Evolutionary conservation across 2,113 vertebrate genomes (phyloP), one percentile per base, ranked within the genome.

Genomic region (Lepisosteus oculatus): DNA sequence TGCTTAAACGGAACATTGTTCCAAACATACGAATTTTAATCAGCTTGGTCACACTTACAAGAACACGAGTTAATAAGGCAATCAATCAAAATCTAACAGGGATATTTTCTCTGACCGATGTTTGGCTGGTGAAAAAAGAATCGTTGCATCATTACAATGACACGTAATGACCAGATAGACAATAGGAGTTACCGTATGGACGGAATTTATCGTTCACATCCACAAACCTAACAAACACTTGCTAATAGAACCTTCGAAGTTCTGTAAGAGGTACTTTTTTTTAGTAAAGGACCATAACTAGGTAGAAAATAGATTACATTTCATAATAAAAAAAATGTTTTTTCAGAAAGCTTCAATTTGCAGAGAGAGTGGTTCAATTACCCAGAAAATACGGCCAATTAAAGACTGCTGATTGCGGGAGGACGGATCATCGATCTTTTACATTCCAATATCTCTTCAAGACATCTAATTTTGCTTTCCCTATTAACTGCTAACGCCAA

Each of bases 11-110:
- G 90, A 93, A 88, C 93, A 96, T 97, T 97, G 97, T 95, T 95
- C 95, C 94, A 94, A 95, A 96, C 96, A 97, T 97, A 97, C 96
- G 95, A 95, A 94, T 95, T 90, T 95, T 95, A 98, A 98, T 97
- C 95, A 96, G 91, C 91, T 94, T 85, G 94, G 97, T 98, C 95
- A 99, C 96, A 96, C 92, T 95, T 97, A 99, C 96, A 98, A 96
- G 95, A 97, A 94, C 94, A 94, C 87, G 93, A 90, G 94, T 96
- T 98, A 98, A 98, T 98, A 98, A 98, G 95, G 93, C 95, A 92
- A 97, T 99, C 96, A 97, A 98, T 99, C 96, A 97, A 87, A 82
- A 42, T 57, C 84, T 90, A 94, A 90, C 91, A 90, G 79, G 66
- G 80, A 83, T 77, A 65, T 83, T 78, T 69, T 51, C 81, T 78